phyloP scores from a whole-genome alignment of 2,888 invertebrate species.

The Sinohyriopsis cumingii region DNA sequence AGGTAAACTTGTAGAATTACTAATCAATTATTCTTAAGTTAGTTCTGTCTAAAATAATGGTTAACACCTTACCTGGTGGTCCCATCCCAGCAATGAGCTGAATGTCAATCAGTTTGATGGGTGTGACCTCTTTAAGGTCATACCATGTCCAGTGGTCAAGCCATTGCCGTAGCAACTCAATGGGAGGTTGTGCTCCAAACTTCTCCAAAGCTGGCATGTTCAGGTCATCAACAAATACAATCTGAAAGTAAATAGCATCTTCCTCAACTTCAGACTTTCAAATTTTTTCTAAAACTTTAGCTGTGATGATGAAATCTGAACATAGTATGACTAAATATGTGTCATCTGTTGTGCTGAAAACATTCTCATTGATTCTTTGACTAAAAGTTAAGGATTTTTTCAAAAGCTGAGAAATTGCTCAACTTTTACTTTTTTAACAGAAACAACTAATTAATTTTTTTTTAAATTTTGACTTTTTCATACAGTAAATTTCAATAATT shows the following conservation, averaged over 20 bases:
- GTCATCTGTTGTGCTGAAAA: no score
- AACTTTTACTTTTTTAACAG: no score
- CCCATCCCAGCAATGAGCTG: constrained; percentile 72
- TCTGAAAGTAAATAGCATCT: constrained; percentile 70
- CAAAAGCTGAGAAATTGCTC: no score
- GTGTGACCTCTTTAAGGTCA: constrained; percentile 70
- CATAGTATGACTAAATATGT: no score
- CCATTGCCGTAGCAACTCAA: constrained; percentile 82
- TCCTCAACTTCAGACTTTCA: neutral
- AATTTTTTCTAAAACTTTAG: neutral
- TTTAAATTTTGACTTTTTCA: no score
- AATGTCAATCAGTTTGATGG: constrained; percentile 70
- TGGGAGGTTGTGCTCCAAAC: constrained; percentile 95
- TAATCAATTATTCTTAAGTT: neutral
- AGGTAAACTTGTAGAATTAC: no score
- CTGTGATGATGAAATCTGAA: neutral
- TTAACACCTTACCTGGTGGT: constrained; percentile 64
- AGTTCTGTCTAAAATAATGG: neutral
- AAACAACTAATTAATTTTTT: no score
- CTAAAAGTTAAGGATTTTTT: no score
- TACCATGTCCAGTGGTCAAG: constrained; percentile 72
- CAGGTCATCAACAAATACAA: constrained; percentile 96
- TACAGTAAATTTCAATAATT: no score
- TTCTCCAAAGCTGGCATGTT: constrained; percentile 93
- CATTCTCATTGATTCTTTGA: no score